Base-by-base conservation (phyloP, 2,888 invertebrate genomes). In the Bombylius discolor region DNA sequence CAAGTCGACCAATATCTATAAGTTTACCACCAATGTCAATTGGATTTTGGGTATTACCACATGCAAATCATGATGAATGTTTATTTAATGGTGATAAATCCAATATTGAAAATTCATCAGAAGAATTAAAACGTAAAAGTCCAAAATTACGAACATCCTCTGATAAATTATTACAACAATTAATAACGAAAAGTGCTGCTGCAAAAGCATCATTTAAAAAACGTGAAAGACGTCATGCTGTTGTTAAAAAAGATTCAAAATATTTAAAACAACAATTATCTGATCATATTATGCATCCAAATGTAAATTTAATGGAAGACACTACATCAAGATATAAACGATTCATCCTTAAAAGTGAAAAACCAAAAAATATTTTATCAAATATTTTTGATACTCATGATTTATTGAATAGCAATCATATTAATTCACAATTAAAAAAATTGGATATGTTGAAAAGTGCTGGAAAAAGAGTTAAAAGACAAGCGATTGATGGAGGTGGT, bases 21-120 rank as follows among this genome's bases (percentile, higher is more conserved):
- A 77, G 77, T 49, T 66, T 87, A 5, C 85, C 87, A 4, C 76
- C 83, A 0, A 79, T 79, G 64, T 82, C 84, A 0, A 80, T 89
- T 49, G 85, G 82, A 0, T 89, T 89, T 68, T 88, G 86, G 82
- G 83, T 87, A 0, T 67, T 89, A 12, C 83, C 86, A 0, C 79
- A 78, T 53, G 81, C 84, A 1, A 79, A 81, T 65, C 72, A 83
- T 33, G 76, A 79, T 52, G 79, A 81, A 23, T 85, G 85, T 60
- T 65, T 50, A 7, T 7, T 8, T 7, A 45, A 45, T 14, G 5
- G 5, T 5, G 14, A 45, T 14, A 13, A 13, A 12, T n/a, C 44
- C 4, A 5, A 44, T 5, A 45, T n/a, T 11, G 4, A 5, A 14
- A 42, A 11, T 11, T 14, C 45, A n/a, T 14, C 14, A n/a, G 56